These are phyloP conservation scores for Hecatera dysodea DNA, from an alignment of 2,888 invertebrate genomes.

Conservation along the genomic window DNA sequence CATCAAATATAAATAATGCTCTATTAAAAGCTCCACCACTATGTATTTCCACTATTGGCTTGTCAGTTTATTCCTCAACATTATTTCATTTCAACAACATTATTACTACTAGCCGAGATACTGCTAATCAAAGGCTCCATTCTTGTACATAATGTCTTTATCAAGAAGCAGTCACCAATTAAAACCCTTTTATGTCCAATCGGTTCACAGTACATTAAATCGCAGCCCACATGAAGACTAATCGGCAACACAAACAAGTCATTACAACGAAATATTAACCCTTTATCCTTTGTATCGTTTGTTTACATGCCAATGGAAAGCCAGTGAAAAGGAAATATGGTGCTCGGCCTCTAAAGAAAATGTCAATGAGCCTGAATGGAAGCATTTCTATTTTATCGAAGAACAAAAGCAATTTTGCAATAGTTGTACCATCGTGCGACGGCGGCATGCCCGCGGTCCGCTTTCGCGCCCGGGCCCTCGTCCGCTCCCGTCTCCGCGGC, in stretches of 20 bases:
- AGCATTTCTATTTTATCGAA: conserved; percentile 81
- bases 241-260: conserved; percentile 47
- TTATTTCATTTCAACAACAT: background rate
- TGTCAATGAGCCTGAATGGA: conserved; percentile 71
- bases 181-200: conserved; percentile 58
- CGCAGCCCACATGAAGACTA: conserved; percentile 36
- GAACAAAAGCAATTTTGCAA: conserved; percentile 84
- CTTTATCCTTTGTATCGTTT: conserved; percentile 49
- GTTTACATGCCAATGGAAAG: conserved; percentile 60
- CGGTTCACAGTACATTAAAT: conserved; percentile 50
- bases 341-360: conserved; percentile 71
- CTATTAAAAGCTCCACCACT: background rate
- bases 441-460: conserved; percentile 62
- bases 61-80: background rate
- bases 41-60: background rate
- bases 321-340: conserved; percentile 72
- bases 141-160: conserved; percentile 11
- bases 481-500: conserved; percentile 20
- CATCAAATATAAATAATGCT: too few species aligned
- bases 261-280: conserved; percentile 47
- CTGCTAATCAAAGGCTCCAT: background rate
- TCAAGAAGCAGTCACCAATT: conserved; percentile 33
- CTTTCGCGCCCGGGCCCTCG: conserved; percentile 17
- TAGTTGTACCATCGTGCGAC: conserved; percentile 74
- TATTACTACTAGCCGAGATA: background rate